Percentiles rank a stretch among this genome's conserved stretches.
Evolutionary conservation across 2,797 vertebrate genomes (phyloP).

Genomic region (Cottoperca gobio): DNA sequence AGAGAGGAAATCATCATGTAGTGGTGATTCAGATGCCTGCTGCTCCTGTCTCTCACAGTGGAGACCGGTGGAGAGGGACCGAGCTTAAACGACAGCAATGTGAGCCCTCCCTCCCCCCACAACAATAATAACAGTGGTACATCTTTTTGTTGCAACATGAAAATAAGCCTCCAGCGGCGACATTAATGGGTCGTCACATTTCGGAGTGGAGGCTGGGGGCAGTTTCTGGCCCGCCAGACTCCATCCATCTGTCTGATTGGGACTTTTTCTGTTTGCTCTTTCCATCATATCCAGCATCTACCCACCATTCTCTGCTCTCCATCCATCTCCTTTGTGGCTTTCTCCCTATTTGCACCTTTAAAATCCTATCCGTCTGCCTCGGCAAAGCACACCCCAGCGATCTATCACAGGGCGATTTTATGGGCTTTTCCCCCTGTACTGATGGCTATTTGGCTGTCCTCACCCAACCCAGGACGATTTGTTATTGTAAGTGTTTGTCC

Average conservation of each 20-base stretch:
- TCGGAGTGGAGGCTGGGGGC: slow-evolving; percentile 30
- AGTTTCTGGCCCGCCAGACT: slow-evolving; percentile 63
- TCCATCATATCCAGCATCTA: slow-evolving; percentile 71
- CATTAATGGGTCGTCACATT: slow-evolving; percentile 66
- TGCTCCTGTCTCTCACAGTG: slow-evolving; percentile 30
- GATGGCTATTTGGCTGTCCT: slow-evolving; percentile 75
- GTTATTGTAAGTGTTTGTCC: slow-evolving; percentile 76
- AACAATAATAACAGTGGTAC: slow-evolving; percentile 8
- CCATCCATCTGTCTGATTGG: slow-evolving; percentile 73
- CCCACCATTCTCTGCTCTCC: slow-evolving; percentile 54
- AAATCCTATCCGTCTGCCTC: slow-evolving; percentile 44
- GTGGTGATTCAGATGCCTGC: slow-evolving; percentile 43
- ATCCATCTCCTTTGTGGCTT: slow-evolving; percentile 71
- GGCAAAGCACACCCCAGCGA: slow-evolving; percentile 63
- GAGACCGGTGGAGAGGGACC: slow-evolving; percentile 41
- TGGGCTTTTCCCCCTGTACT: slow-evolving; percentile 53
- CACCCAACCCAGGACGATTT: slow-evolving; percentile 50
- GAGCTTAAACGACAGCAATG: slow-evolving; percentile 21
- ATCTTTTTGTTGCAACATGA: slow-evolving; percentile 39
- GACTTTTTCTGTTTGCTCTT: slow-evolving; percentile 68
- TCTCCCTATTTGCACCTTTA: slow-evolving; percentile 38
- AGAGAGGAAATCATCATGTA: slow-evolving; percentile 55
- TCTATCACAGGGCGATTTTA: slow-evolving; percentile 75
- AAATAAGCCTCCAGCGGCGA: slow-evolving; percentile 48
- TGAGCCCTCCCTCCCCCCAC: background rate